Evolutionary conservation across 2,888 invertebrate genomes (phyloP).

Genomic region (Drosophila austrosaltans): DNA sequence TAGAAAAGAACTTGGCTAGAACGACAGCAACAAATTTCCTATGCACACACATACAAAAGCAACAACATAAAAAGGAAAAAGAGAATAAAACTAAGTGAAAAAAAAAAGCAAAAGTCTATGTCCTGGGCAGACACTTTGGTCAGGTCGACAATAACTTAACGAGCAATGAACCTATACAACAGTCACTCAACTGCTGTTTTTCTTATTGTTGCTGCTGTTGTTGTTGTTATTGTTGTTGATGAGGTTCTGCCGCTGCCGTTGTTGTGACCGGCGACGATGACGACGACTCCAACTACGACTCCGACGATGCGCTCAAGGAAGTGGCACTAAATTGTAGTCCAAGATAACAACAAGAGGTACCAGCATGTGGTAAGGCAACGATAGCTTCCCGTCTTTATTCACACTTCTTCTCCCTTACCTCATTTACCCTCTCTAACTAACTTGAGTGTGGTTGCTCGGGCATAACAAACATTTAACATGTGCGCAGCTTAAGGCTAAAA

Average conservation of each 20-base stretch:
- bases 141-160: constrained; percentile 78
- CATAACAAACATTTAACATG: constrained; percentile 39
- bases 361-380: constrained; percentile 62
- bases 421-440: constrained; percentile 11
- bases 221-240: constrained; percentile 38
- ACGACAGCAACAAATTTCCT: constrained; percentile 58
- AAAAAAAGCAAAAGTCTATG: constrained; percentile 72
- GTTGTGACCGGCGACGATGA: constrained; percentile 67
- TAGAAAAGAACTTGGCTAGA: constrained; percentile 7
- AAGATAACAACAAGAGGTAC: constrained; percentile 59
- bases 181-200: constrained; percentile 25
- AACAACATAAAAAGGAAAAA: constrained; percentile 33
- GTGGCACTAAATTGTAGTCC: constrained; percentile 76
- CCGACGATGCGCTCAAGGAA: constrained; percentile 52
- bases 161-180: constrained; percentile 78
- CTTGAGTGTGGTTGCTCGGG: constrained; percentile 29
- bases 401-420: constrained; percentile 5
- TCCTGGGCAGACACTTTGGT: constrained; percentile 66
- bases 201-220: constrained; percentile 30
- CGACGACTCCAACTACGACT: background rate
- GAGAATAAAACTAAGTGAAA: constrained; percentile 63
- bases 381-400: constrained; percentile 5
- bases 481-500: constrained; percentile 31
- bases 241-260: constrained; percentile 28
- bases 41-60: constrained; percentile 32